Conservation (phyloP, 2,797 vertebrate genomes). For the Ataeniobius toweri region DNA sequence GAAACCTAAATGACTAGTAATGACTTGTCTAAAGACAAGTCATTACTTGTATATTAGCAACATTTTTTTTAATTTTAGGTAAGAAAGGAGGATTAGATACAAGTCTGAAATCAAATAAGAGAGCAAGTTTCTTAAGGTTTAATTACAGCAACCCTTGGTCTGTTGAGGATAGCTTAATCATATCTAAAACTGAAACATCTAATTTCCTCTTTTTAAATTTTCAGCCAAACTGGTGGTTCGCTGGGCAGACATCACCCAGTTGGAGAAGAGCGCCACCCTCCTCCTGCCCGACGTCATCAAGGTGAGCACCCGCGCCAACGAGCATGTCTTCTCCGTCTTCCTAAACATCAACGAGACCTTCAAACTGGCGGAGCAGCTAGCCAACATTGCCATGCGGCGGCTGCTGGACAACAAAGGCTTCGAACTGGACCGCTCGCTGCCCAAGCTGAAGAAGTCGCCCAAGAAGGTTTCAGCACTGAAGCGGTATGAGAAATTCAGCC, state of each 20-base stretch:
- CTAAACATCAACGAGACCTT: conserved; percentile 98
- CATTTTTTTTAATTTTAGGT: too few species aligned
- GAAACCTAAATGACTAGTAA: too few species aligned
- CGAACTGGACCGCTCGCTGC: conserved; percentile 93
- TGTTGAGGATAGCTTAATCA: neutral
- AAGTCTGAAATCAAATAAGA: neutral
- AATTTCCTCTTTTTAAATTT: conserved; percentile 11
- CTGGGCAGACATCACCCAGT: conserved; percentile 97
- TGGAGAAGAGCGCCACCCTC: conserved; percentile 93
- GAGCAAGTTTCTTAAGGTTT: neutral
- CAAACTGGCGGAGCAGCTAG: conserved; percentile 96
- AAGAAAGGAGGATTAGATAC: too few species aligned
- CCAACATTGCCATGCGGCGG: conserved; percentile 98
- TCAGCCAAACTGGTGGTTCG: conserved; percentile 94
- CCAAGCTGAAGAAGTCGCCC: conserved; percentile 94
- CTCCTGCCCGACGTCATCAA: conserved; percentile 93
- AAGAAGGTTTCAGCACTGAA: conserved; percentile 96
- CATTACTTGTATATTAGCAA: too few species aligned
- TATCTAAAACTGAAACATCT: neutral
- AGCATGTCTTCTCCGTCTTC: conserved; percentile 96
- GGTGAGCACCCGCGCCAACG: conserved; percentile 91
- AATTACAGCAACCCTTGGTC: neutral
- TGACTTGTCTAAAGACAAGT: too few species aligned
- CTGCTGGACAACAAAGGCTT: conserved; percentile 98
- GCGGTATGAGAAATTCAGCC: conserved; percentile 78